Evolutionary conservation across 37 sponge, comb jelly and placozoan species (phyloP), one percentile per base, ranked within the genome.

Genomic region (Haliclona indistincta): DNA sequence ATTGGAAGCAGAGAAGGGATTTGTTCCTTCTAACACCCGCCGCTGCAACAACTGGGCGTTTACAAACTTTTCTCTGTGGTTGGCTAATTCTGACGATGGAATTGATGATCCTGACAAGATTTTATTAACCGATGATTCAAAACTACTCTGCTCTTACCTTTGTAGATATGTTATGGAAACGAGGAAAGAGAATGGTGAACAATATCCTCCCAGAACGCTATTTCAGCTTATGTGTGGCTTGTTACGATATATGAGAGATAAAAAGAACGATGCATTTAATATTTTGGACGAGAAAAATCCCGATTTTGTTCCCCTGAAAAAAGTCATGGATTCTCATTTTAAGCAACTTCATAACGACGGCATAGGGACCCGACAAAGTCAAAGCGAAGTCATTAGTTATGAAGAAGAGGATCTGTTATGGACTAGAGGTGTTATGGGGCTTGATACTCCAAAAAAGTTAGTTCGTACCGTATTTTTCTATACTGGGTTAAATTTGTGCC

Each of bases 371-470:
- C 43, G 1, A 8, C 38, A 23, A 8, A 17, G 23, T 20, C 41
- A 51, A 19, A 38, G 63, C 7, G 66, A 65, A 13, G 30, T 43
- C 0, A 28, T 78, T 5, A 49, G 37, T 34, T 11, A 1, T 53
- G 68, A 56, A 7, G 70, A 79, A 56, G 79, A 79, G 33, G 40
- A 68, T 4, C 38, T 32, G 65, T 73, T 81, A 11, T 81, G 73
- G 72, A 32, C 41, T 0, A 81, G 65, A 4, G 70, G 70, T 10
- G 72, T 52, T 20, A 42, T 79, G 28, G 47, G 61, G 19, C 33
- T 32, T 29, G 22, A 67, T 3, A 68, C 29, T 7, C 70, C 70
- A 44, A 7, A 37, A 3, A 28, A 38, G 8, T 34, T 79, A 43
- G 33, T 63, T 54, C 26, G 68, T 56, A 28, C 74, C 60, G 6